These are phyloP conservation scores for Synodontis membranacea DNA, from an alignment of 2,113 vertebrate species.

Conservation along the genomic window DNA sequence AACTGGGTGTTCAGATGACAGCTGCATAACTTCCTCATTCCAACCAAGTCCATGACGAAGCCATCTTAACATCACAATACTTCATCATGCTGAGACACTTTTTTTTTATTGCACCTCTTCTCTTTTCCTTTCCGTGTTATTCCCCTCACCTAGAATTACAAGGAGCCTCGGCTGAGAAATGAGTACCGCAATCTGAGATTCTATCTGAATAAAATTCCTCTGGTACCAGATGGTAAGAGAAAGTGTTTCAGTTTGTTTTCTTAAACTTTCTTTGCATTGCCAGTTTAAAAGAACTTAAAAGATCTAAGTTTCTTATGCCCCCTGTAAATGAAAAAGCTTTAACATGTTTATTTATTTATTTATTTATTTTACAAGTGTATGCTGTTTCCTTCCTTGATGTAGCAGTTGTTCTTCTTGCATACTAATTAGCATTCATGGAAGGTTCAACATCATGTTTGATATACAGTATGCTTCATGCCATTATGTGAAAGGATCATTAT, in stretches of 20 bases:
- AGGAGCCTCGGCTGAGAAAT: constrained; percentile 85
- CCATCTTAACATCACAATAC: no score
- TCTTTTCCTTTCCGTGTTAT: neutral
- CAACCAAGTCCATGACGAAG: neutral
- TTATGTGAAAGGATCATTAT: neutral
- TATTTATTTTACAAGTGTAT: neutral
- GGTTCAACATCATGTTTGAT: neutral
- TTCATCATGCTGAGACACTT: neutral
- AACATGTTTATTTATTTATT: neutral
- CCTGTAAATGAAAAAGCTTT: neutral
- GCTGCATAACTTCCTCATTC: neutral
- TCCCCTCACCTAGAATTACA: constrained; percentile 81
- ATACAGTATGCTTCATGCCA: neutral
- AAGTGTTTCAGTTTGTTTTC: constrained; percentile 1
- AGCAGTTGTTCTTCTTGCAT: neutral
- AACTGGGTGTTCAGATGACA: constrained; percentile 9
- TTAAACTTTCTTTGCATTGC: neutral
- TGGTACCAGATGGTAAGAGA: constrained; percentile 93
- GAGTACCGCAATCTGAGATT: constrained; percentile 94
- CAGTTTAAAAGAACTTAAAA: neutral
- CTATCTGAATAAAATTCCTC: constrained; percentile 97
- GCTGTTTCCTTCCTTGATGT: neutral
- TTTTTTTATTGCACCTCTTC: neutral
- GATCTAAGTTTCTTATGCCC: neutral
- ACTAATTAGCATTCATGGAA: neutral